phyloP scores from a whole-genome alignment of 2,113 vertebrate species.

The Mastomys natalensis region DNA sequence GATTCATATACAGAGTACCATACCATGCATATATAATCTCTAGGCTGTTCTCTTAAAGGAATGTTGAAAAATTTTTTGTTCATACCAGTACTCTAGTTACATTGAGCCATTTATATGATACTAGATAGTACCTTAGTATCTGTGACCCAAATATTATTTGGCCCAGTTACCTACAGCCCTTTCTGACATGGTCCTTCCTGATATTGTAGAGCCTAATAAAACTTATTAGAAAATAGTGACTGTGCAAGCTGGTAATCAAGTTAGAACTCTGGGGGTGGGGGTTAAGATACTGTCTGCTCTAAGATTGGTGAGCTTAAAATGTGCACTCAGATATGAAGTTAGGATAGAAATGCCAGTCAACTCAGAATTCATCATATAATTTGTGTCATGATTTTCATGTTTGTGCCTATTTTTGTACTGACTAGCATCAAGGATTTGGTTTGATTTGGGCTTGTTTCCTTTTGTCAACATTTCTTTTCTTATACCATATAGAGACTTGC shows the following conservation, averaged over 20 bases:
- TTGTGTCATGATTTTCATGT: background rate
- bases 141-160: background rate
- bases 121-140: slow-evolving; percentile 33
- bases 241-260: background rate
- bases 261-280: background rate
- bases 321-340: background rate
- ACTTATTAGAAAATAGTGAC: slow-evolving; percentile 20
- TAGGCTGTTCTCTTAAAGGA: slow-evolving; percentile 27
- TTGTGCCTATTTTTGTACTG: slow-evolving; percentile 40
- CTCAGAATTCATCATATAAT: background rate
- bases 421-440: background rate
- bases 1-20: background rate
- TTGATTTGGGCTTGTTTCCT: slow-evolving; percentile 58
- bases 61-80: background rate
- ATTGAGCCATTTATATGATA: slow-evolving; percentile 19
- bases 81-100: background rate
- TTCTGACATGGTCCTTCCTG: background rate
- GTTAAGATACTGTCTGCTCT: background rate
- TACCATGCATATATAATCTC: slow-evolving; percentile 23
- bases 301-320: background rate
- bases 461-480: slow-evolving; percentile 38
- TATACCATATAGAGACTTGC: background rate
- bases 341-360: background rate
- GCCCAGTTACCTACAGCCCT: background rate
- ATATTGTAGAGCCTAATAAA: slow-evolving; percentile 23